Conservation (phyloP, 1,140 invertebrate genomes). For the Tachypleus tridentatus region DNA sequence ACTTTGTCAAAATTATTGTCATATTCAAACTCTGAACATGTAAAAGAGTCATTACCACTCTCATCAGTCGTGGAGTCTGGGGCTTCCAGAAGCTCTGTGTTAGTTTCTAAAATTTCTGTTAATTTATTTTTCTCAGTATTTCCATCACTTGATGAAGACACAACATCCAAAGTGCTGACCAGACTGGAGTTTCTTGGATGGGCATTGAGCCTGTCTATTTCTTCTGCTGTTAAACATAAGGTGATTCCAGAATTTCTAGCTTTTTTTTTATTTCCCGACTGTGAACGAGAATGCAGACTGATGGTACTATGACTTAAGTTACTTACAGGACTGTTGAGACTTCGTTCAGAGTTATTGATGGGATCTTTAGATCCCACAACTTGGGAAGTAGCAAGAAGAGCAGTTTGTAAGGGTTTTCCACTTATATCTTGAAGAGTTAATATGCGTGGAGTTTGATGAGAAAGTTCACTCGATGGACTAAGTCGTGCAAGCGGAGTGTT, state of each 20-base stretch:
- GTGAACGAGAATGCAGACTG: constrained; percentile 34
- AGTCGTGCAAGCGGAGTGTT: constrained; percentile 77
- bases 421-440: constrained; percentile 85
- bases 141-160: constrained; percentile 75
- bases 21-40: constrained; percentile 93
- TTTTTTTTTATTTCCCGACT: constrained; percentile 29
- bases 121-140: constrained; percentile 22
- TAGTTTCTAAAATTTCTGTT: constrained; percentile 33
- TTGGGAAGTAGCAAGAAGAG: constrained; percentile 71
- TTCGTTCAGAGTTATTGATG: constrained; percentile 70
- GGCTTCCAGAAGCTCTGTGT: constrained; percentile 29
- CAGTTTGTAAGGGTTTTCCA: constrained; percentile 77
- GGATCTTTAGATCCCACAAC: constrained; percentile 29
- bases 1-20: constrained; percentile 76
- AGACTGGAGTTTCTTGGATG: constrained; percentile 64
- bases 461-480: constrained; percentile 82
- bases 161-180: constrained; percentile 79
- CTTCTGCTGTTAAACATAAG: constrained; percentile 75
- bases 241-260: constrained; percentile 16
- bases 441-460: constrained; percentile 77
- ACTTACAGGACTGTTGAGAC: constrained; percentile 75
- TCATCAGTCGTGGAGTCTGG: constrained; percentile 70
- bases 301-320: constrained; percentile 68
- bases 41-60: constrained; percentile 83
- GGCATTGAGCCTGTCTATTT: constrained; percentile 78